These are phyloP conservation scores for Andrena camellia DNA, from an alignment of 2,888 invertebrate genomes.

Conservation along the genomic window DNA sequence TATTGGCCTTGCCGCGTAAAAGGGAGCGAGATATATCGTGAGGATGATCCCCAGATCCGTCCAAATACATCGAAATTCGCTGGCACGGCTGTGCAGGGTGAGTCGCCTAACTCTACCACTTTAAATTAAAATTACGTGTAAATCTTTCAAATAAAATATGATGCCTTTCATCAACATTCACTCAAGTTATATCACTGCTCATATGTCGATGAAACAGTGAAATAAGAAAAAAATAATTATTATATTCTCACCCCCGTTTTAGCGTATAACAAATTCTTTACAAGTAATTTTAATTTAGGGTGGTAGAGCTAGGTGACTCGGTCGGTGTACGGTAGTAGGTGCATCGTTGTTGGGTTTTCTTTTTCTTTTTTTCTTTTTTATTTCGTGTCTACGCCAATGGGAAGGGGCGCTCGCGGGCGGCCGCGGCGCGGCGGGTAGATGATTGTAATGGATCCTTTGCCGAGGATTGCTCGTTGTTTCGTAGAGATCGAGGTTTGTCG, in stretches of 20 bases:
- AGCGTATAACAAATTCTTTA: no score
- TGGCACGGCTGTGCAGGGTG: background rate
- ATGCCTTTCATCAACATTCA: no score
- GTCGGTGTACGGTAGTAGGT: no score
- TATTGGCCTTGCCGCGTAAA: slow-evolving; percentile 74
- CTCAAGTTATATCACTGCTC: no score
- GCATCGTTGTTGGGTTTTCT: no score
- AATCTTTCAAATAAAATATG: no score
- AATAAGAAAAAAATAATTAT: background rate
- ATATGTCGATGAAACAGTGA: no score
- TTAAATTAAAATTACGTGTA: no score
- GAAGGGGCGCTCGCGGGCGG: background rate
- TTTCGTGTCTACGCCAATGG: background rate
- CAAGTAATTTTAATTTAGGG: no score
- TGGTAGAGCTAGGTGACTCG: no score
- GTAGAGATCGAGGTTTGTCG: background rate
- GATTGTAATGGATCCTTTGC: slow-evolving; percentile 11
- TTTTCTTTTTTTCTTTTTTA: background rate
- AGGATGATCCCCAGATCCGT: slow-evolving; percentile 52
- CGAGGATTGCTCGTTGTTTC: slow-evolving; percentile 1
- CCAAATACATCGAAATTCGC: slow-evolving; percentile 26
- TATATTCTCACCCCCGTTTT: no score
- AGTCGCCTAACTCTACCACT: no score
- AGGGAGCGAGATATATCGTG: slow-evolving; percentile 52
- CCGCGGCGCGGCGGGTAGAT: background rate